phyloP scores from a whole-genome alignment of 64 coral and sea anemone species.

The Anthopleura sola region DNA sequence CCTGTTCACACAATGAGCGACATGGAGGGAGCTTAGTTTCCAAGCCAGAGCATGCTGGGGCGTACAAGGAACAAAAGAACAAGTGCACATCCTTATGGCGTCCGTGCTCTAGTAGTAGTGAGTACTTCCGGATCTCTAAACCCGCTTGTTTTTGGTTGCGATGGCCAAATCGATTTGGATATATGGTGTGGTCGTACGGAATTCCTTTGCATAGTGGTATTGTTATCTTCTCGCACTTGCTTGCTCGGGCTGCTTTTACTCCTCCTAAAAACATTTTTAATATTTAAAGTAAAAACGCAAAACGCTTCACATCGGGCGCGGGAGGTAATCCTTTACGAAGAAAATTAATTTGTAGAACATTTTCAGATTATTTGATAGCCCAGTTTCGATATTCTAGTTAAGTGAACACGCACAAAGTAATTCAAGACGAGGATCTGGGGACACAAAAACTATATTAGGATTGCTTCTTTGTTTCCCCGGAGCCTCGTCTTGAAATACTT shows the following conservation, averaged over 20 bases:
- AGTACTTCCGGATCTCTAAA: conserved; percentile 12
- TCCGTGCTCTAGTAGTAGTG: conserved; percentile 41
- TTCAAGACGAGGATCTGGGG: too few species aligned
- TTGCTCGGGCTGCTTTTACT: too few species aligned
- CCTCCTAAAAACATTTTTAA: too few species aligned
- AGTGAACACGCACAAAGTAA: too few species aligned
- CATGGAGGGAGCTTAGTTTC: conserved; percentile 12
- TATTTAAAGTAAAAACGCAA: neutral
- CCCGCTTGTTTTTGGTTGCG: conserved; percentile 33
- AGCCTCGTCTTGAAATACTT: too few species aligned
- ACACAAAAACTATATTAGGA: too few species aligned
- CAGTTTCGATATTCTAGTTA: too few species aligned
- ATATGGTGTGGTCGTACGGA: conserved; percentile 41
- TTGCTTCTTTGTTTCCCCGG: too few species aligned
- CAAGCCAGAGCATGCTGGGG: conserved; percentile 38
- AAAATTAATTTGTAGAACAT: too few species aligned
- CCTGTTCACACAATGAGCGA: conserved; percentile 44
- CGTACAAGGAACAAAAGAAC: conserved; percentile 61
- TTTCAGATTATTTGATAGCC: too few species aligned
- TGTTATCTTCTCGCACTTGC: conserved; percentile 19
- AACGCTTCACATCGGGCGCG: too few species aligned
- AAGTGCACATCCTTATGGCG: neutral
- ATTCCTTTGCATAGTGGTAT: conserved; percentile 47
- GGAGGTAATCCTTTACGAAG: too few species aligned
- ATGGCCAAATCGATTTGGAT: conserved; percentile 55